These are phyloP conservation scores for Kradibia gibbosae DNA, from an alignment of 1,140 invertebrate species.

Conservation along the genomic window DNA sequence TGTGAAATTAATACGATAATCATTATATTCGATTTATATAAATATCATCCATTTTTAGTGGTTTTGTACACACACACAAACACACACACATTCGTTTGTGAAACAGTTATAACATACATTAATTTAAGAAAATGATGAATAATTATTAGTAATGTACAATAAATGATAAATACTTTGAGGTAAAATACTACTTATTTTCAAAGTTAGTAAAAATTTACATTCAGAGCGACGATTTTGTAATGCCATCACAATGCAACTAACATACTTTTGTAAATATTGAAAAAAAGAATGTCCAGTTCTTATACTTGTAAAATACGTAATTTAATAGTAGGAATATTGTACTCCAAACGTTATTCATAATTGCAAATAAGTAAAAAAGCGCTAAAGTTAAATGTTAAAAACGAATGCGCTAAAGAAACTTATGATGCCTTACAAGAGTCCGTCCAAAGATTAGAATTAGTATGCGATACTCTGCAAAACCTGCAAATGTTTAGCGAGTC, in stretches of 20 bases:
- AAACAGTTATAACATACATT: no score
- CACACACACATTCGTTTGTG: no score
- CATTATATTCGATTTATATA: no score
- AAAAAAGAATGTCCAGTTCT: slow-evolving; percentile 13
- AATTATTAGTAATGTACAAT: background rate
- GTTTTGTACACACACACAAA: no score
- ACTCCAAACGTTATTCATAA: background rate
- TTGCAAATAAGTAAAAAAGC: slow-evolving; percentile 24
- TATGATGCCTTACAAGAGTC: slow-evolving; percentile 50
- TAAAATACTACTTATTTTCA: background rate
- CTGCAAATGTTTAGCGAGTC: background rate
- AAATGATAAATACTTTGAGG: background rate
- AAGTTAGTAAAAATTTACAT: background rate
- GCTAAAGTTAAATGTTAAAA: background rate
- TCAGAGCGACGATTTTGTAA: background rate
- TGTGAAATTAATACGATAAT: no score
- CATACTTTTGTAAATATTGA: slow-evolving; percentile 40
- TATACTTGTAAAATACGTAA: slow-evolving; percentile 42
- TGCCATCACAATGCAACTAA: background rate
- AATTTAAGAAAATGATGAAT: no score
- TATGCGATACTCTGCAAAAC: slow-evolving; percentile 13
- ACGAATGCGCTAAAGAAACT: slow-evolving; percentile 19
- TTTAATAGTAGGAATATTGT: slow-evolving; percentile 1
- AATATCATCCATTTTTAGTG: no score
- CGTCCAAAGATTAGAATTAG: slow-evolving; percentile 50